Base-by-base conservation (phyloP, 2,888 invertebrate species). In the Melieria omissa region DNA sequence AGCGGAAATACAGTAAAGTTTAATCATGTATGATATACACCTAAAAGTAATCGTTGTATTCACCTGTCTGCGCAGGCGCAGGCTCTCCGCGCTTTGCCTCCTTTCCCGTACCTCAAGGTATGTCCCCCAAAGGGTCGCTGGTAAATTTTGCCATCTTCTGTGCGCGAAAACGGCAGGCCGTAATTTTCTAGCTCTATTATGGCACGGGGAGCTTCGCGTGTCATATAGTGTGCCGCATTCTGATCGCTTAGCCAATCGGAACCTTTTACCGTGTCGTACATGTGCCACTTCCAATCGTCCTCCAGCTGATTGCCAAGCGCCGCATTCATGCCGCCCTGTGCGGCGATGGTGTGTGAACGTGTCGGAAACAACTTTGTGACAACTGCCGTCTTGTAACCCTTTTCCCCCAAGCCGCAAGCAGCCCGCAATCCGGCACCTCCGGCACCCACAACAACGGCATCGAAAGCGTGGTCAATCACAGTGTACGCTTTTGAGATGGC, bases 81-180 rank as follows among this genome's bases (percentile, higher is more conserved):
- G 82, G 97, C 96, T 78, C 95, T 91, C 84, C 96, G 96, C 1
- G 98, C 98, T 83, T 97, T 96, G 0, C 98, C 98, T 29, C 99
- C 99, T 88, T 97, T 97, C 64, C 99, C 99, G 84, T 93, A 99
- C 84, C 97, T 93, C 72, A 97, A 90, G 9, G 96, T 96, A 87
- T 99, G 99, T 0, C 99, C 99, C 72, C 99, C 99, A 85, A 99
- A 99, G 4, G 99, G 98, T 72, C 99, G 90, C 88, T 99, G 99
- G 87, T 99, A 99, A 81, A 99, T 99, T 88, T 94, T 97, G 52
- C 92, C 99, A 70, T 98, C 97, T 9, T 92, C 89, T 0, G 97
- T 96, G 74, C 99, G 92, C 63, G 98, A 98, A 89, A 99, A 99
- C 0, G 98, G 98, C 96, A 98, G 97, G 57, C 99, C 98, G 81